Base-by-base conservation (phyloP, 1,140 invertebrate genomes). In the Trissolcus basalis region DNA sequence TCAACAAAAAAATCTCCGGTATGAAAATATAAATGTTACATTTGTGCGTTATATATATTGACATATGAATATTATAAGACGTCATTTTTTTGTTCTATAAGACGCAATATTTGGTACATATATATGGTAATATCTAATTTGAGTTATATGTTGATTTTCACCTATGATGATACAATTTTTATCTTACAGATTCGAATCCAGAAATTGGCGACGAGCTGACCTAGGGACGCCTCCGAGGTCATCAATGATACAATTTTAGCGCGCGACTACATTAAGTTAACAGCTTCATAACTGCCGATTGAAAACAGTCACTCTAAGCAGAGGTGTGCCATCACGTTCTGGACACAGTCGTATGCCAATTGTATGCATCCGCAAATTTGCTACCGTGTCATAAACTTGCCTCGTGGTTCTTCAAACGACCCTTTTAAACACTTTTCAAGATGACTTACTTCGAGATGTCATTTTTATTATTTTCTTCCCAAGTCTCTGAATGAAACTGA, bases 361-460 rank as follows among this genome's bases (percentile, higher is more conserved):
- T 87, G 84, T 81, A 85, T 68, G 83, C 84, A 86, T 86, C 84
- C 85, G 86, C 85, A 86, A 85, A 85, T 86, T 86, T 86, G 75
- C 84, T 79, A 80, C 80, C 83, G 82, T 82, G 83, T 85, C 80
- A 84, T 80, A 80, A 81, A 84, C 78, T 27, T 85, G 84, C 81
- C 59, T 79, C 71, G 41, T 51, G 55, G 16, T 79, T 82, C 77
- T 80, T 82, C 68, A 61, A 74, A 80, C 71, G 43, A 39, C 41
- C 43, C 11, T 44, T 13, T 39, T 47, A 27, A 27, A 27, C 19
- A 27, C 19, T 27, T 27, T 27, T 27, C 6, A 27, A 27, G 19
- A 27, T 6, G 1, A 27, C 19, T 27, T 27, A n/a, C n/a, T n/a
- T n/a, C n/a, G n/a, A n/a, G n/a, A n/a, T n/a, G 45, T 35, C 10